These are phyloP conservation scores for Abrostola tripartita DNA, from an alignment of 2,888 invertebrate species.

Conservation along the genomic window DNA sequence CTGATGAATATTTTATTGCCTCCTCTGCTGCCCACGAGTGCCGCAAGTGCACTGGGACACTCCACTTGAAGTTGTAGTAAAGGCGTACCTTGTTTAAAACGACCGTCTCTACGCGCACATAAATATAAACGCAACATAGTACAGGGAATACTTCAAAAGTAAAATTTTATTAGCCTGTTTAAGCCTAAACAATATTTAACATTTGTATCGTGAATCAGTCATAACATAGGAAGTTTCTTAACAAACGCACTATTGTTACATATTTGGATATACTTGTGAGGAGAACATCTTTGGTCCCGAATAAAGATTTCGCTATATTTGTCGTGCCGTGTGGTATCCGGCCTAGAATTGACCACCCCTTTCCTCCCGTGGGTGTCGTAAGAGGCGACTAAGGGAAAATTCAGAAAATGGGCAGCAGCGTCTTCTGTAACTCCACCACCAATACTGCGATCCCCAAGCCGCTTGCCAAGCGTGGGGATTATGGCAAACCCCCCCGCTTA, in stretches of 20 bases:
- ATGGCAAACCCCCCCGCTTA: too few species aligned
- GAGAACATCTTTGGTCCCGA: not conserved
- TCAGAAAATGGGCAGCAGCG: too few species aligned
- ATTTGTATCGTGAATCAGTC: constrained; percentile 48
- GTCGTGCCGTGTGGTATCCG: too few species aligned
- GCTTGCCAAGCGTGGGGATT: too few species aligned
- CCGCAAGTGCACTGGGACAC: constrained; percentile 54
- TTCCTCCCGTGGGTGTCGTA: too few species aligned
- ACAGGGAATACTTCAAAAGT: constrained; percentile 19
- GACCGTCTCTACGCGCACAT: constrained; percentile 30
- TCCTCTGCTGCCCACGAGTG: constrained; percentile 72
- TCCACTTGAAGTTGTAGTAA: constrained; percentile 38
- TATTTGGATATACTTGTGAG: constrained; percentile 2
- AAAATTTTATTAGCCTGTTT: constrained; percentile 31
- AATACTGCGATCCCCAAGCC: too few species aligned
- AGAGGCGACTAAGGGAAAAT: too few species aligned
- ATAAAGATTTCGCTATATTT: not conserved
- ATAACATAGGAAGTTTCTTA: constrained; percentile 47
- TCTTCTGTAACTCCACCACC: too few species aligned
- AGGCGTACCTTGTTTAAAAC: constrained; percentile 44
- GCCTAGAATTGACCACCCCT: too few species aligned
- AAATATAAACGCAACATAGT: constrained; percentile 27
- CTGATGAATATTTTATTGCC: constrained; percentile 85
- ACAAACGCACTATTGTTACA: constrained; percentile 9
- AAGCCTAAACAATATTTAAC: constrained; percentile 38